Percentiles rank a stretch among this genome's conserved stretches.
Evolutionary conservation across 2,797 vertebrate species (phyloP).

Genomic region (Myotis findleyi): DNA sequence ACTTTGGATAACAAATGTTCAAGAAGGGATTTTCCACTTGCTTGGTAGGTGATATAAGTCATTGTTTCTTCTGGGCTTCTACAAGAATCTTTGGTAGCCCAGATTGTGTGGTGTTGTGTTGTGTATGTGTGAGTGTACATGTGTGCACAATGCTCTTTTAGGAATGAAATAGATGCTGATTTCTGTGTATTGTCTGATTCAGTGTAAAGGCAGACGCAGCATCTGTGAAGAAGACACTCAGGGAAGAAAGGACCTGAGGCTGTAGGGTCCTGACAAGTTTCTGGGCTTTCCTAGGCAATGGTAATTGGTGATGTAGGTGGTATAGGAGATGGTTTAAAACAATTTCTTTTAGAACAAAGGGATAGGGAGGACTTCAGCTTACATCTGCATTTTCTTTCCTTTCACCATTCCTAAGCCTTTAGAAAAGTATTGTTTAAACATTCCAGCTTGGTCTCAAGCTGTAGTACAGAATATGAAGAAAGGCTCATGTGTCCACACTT

Average conservation of each 20-base stretch:
- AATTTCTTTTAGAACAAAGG: constrained; percentile 36
- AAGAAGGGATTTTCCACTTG: neutral
- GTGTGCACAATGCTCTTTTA: neutral
- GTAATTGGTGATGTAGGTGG: neutral
- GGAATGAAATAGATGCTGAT: neutral
- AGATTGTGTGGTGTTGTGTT: neutral
- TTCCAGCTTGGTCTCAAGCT: constrained; percentile 31
- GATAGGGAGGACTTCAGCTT: neutral
- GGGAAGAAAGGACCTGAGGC: neutral
- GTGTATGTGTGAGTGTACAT: neutral
- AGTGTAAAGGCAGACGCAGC: neutral
- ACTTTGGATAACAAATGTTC: neutral
- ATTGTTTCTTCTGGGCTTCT: neutral
- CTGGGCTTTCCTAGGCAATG: neutral
- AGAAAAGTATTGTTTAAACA: constrained; percentile 51
- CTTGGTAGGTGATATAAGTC: neutral
- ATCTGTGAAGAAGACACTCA: neutral
- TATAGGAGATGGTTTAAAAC: neutral
- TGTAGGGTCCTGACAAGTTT: neutral
- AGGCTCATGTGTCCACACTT: neutral
- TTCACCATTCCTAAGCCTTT: constrained; percentile 75
- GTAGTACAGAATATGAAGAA: neutral
- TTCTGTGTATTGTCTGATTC: neutral
- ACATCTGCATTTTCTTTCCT: constrained; percentile 59
- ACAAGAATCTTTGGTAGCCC: neutral